These are phyloP conservation scores for Telmatherina bonti DNA, from an alignment of 2,797 vertebrate genomes.

Conservation along the genomic window DNA sequence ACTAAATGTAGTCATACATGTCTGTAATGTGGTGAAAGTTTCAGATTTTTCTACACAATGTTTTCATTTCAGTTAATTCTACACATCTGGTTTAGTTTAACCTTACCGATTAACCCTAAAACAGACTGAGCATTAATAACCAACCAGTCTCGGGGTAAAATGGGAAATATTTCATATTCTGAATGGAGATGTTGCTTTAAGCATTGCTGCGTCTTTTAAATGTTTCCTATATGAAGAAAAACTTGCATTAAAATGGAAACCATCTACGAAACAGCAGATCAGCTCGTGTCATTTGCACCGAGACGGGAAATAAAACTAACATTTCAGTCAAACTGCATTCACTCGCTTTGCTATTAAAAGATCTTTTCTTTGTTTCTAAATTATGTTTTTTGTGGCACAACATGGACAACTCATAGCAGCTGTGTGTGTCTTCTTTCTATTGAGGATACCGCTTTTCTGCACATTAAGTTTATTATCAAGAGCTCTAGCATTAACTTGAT, in stretches of 20 bases:
- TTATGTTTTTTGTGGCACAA: conserved; percentile 16
- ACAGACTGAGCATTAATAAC: too few relatives aligned
- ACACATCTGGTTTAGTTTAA: too few relatives aligned
- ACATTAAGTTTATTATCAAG: conserved; percentile 74
- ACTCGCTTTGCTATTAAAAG: conserved; percentile 8
- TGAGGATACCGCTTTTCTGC: conserved; percentile 65
- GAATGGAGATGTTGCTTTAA: conserved; percentile 10
- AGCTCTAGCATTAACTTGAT: conserved; percentile 73
- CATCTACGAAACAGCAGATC: not conserved
- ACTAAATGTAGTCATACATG: too few relatives aligned
- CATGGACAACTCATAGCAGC: conserved; percentile 23
- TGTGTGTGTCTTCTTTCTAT: conserved; percentile 50
- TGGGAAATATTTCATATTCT: too few relatives aligned
- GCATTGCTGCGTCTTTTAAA: conserved; percentile 4
- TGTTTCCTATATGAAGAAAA: not conserved
- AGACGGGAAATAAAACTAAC: not conserved
- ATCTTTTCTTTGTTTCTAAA: not conserved
- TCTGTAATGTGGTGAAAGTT: too few relatives aligned
- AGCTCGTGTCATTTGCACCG: not conserved
- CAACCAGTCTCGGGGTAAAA: too few relatives aligned
- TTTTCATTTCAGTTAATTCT: too few relatives aligned
- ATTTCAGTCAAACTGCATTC: not conserved
- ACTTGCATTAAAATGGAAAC: not conserved
- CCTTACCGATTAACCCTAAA: too few relatives aligned
- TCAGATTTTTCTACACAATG: too few relatives aligned